Base-by-base conservation (phyloP, 1,140 invertebrate genomes). In the Drosophila takahashii region DNA sequence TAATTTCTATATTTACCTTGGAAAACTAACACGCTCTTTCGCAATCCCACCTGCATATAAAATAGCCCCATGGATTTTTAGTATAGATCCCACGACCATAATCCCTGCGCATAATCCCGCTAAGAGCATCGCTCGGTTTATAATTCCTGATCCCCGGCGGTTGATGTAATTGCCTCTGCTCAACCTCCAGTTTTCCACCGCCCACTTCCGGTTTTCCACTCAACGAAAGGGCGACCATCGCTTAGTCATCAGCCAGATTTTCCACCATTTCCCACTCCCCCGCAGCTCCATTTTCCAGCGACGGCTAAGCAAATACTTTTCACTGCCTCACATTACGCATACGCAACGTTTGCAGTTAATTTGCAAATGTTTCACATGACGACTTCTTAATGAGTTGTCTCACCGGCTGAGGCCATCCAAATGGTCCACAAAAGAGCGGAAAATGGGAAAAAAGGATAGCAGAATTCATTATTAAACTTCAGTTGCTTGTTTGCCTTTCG, bases 341-440 rank as follows among this genome's bases (percentile, higher is more conserved):
- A 86, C 75, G 83, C 78, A 64, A 87, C 83, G 83, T 81, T 76
- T 72, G 83, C 83, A 87, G 83, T 86, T 87, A 86, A 86, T 86
- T 87, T 86, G 79, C 78, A 79, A 86, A 86, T 81, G 83, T 87
- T 81, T 65, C 70, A 72, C 74, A 81, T 79, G 59, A 74, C 77
- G 83, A 77, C 78, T 72, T 79, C 74, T 87, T 87, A 86, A 86
- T 87, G 83, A 86, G 83, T 72, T 86, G 73, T 80, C 81, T 53
- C 65, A 61, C 57, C 51, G 50, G 29, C 42, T 41, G 73, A 18
- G 47, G 45, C 42, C 53, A n/a, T 60, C 74, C 79, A 74, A 77
- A 85, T 47, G 18, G 26, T 29, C 53, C 26, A 37, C 48, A 76
- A 47, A 41, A 62, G 9, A 11, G 42, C 2, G 29, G 8, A 32